Percentiles rank a stretch among this genome's conserved stretches.
Conservation (phyloP, 2,113 vertebrate species). For the Sus scrofa region T2T-Sscrofa CM000817.6:157740001-157740500, state of each 20-base stretch:
- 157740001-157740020: too few relatives aligned
- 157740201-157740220: too few relatives aligned
- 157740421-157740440: neutral
- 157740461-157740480: neutral
- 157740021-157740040: too few relatives aligned
- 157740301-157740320: fast-evolving
- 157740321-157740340: neutral
- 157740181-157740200: too few relatives aligned
- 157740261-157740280: neutral
- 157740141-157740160: too few relatives aligned
- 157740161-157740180: too few relatives aligned
- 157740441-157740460: neutral
- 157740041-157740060: too few relatives aligned
- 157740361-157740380: neutral
- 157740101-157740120: too few relatives aligned
- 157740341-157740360: neutral
- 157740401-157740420: neutral
- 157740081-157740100: too few relatives aligned
- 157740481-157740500: neutral
- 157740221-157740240: neutral
- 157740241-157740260: neutral
- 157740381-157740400: neutral
- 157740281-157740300: neutral
- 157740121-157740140: too few relatives aligned
- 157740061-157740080: too few relatives aligned